Evolutionary conservation across 2,888 invertebrate species (phyloP), one percentile per base, ranked within the genome.

Genomic region (Prosapia bicincta): DNA sequence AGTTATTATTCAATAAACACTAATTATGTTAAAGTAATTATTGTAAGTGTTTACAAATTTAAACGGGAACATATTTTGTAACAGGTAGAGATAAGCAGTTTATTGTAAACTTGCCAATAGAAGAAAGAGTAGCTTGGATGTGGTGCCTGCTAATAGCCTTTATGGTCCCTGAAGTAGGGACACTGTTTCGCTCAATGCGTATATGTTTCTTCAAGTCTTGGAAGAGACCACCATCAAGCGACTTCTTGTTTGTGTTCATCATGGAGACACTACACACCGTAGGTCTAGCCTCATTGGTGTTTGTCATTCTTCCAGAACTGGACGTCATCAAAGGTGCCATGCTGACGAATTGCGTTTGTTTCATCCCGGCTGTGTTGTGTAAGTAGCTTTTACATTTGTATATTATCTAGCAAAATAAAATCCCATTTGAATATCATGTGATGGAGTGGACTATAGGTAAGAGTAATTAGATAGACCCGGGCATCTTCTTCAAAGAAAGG

Each of bases 251-350:
- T 69, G 90, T 96, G 72, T 90, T 94, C 80, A 82, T 95, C 69
- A 92, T 96, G 84, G 98, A 99, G 86, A 93, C 95, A 2, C 88
- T 95, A 71, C 96, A 97, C 83, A 93, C 95, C 0, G 87, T 95
- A 76, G 99, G 99, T 30, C 86, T 97, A 80, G 95, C 93, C 0
- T 84, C 98, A 65, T 88, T 99, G 80, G 92, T 96, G 82, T 96
- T 97, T 84, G 90, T 92, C 78, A 91, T 98, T 69, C 88, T 99
- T 71, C 98, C 99, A 0, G 93, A 96, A 83, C 85, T 98, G 80
- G 97, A 99, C 85, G 95, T 96, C 5, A 93, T 98, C 74, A 95
- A 96, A 85, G 98, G 97, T 66, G 95, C 97, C 43, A 97, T 98
- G 96, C 87, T 99, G 80, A 97, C 97, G 26, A 98, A 97, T 85